phyloP scores from a whole-genome alignment of 2,797 vertebrate species.

The Gastrophryne carolinensis region DNA sequence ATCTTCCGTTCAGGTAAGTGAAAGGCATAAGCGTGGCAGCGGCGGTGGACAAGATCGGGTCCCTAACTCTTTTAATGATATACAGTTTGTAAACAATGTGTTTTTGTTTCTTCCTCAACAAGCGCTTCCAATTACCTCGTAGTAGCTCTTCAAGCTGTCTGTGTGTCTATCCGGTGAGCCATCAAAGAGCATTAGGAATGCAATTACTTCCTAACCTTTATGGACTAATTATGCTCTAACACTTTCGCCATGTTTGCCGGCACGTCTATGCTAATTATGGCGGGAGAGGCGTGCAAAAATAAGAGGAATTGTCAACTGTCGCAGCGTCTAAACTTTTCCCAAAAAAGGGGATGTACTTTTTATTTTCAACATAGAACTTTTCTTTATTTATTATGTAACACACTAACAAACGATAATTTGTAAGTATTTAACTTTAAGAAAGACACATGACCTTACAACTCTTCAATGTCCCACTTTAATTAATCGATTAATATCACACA shows the following conservation, averaged over 20 bases:
- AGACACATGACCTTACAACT: no score
- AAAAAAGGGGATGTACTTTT: neutral
- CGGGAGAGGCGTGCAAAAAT: neutral
- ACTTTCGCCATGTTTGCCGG: slow-evolving; percentile 53
- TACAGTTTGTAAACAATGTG: slow-evolving; percentile 49
- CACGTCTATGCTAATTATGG: slow-evolving; percentile 30
- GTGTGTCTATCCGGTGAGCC: slow-evolving; percentile 59
- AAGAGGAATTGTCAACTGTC: neutral
- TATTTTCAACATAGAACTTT: no score
- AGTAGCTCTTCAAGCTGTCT: slow-evolving; percentile 55
- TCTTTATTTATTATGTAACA: no score
- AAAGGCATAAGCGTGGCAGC: slow-evolving; percentile 19
- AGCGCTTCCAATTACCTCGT: slow-evolving; percentile 25
- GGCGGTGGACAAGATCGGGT: slow-evolving; percentile 22
- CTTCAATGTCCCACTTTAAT: no score
- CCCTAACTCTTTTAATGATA: slow-evolving; percentile 32
- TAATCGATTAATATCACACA: no score
- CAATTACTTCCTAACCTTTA: slow-evolving; percentile 68
- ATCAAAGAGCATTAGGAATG: slow-evolving; percentile 65
- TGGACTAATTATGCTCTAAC: slow-evolving; percentile 63
- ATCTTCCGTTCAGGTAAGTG: slow-evolving; percentile 24
- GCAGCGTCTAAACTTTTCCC: neutral
- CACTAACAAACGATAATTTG: no score
- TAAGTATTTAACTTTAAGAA: no score
- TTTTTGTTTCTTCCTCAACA: slow-evolving; percentile 53